These are phyloP conservation scores for Phrynocephalus vlangalii DNA, from an alignment of 2,797 vertebrate species.

Conservation along the genomic window DNA sequence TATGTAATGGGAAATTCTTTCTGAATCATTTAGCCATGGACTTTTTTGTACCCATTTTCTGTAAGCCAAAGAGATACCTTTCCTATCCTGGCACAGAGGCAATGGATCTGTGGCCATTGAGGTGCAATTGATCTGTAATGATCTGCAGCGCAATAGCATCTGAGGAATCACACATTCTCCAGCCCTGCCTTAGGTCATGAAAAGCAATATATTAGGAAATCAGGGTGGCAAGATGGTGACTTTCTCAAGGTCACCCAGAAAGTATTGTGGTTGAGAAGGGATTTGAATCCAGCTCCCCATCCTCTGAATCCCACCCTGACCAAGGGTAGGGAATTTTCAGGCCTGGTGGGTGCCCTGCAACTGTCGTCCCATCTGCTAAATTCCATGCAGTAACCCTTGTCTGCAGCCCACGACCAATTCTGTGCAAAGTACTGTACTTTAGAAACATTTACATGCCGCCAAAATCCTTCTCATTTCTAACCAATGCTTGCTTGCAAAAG, in stretches of 20 bases:
- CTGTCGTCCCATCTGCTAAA: too few relatives aligned
- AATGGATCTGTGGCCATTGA: not conserved
- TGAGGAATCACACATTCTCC: not conserved
- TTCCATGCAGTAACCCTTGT: not conserved
- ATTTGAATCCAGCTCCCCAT: not conserved
- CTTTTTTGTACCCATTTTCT: not conserved
- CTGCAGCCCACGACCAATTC: not conserved
- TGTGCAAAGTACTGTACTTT: not conserved
- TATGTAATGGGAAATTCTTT: not conserved
- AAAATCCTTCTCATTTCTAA: not conserved
- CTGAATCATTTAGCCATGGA: not conserved
- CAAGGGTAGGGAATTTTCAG: too few relatives aligned
- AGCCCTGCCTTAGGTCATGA: not conserved
- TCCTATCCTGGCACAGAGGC: not conserved
- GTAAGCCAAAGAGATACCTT: not conserved
- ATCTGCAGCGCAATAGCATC: not conserved
- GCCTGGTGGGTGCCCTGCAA: too few relatives aligned
- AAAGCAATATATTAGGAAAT: not conserved
- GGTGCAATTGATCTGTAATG: not conserved
- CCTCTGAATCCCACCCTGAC: not conserved
- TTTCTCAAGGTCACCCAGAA: not conserved
- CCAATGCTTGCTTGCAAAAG: not conserved
- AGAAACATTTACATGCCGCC: not conserved
- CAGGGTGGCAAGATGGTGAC: too few relatives aligned
- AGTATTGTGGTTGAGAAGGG: not conserved